phyloP scores from a whole-genome alignment of 2,113 vertebrate species.

The Corythornis vintsioides region DNA sequence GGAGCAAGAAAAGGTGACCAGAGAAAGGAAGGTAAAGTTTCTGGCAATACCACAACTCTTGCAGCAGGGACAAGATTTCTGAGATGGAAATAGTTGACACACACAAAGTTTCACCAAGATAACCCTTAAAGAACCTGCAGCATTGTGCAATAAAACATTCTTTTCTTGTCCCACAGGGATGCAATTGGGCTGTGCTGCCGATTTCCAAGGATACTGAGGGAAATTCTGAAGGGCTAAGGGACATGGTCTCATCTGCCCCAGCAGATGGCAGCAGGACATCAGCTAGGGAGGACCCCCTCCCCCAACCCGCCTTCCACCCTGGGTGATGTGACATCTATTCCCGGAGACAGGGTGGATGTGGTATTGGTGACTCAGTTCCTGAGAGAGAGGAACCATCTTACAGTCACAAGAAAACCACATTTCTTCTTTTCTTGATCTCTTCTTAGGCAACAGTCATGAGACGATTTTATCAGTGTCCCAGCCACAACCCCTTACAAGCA shows the following conservation, averaged over 20 bases:
- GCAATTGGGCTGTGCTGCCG: neutral
- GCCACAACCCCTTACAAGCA: neutral
- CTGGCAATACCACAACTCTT: neutral
- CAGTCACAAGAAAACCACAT: neutral
- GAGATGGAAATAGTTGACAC: neutral
- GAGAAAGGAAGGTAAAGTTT: neutral
- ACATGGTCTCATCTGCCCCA: neutral
- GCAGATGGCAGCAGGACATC: slow-evolving; percentile 65
- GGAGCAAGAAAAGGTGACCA: neutral
- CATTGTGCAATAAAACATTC: neutral
- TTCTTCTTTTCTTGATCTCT: neutral
- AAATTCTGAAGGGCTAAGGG: neutral
- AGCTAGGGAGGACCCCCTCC: neutral
- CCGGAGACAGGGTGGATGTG: slow-evolving; percentile 43
- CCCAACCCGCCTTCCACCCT: neutral
- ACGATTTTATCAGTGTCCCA: neutral
- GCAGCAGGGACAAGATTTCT: neutral
- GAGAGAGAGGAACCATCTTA: slow-evolving; percentile 22
- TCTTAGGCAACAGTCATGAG: neutral
- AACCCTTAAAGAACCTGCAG: neutral
- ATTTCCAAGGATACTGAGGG: neutral
- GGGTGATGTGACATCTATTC: neutral
- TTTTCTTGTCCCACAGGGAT: rapidly evolving
- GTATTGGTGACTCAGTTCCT: slow-evolving; percentile 55
- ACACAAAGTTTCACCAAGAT: neutral